A percentile compares a stretch with the other conserved stretches of the same genome.
Conservation (phyloP, 2,113 vertebrate species). For the Paedocypris sp. region DNA sequence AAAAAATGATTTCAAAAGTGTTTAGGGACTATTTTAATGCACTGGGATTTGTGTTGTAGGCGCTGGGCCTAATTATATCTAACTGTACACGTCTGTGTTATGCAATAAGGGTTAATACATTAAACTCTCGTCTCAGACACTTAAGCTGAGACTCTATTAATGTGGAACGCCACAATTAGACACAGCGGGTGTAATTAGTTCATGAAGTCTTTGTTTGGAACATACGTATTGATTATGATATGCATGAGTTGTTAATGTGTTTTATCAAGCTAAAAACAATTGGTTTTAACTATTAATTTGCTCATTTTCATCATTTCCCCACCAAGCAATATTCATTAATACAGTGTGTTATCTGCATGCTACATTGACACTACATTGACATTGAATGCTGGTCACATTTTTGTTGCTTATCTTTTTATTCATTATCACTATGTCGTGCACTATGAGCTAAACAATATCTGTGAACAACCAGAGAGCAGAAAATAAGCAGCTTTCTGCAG, state of each 20-base stretch:
- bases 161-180: neutral
- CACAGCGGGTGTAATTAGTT: neutral
- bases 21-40: neutral
- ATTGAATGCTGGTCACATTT: too few relatives aligned
- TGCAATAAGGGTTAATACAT: neutral
- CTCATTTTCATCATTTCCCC: too few relatives aligned
- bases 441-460: neutral
- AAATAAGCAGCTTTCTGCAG: slow-evolving; percentile 5
- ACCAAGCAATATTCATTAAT: too few relatives aligned
- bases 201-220: neutral
- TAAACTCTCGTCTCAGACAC: neutral
- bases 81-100: neutral
- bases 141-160: neutral
- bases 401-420: too few relatives aligned
- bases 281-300: too few relatives aligned
- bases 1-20: neutral
- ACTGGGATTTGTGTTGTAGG: neutral
- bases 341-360: too few relatives aligned
- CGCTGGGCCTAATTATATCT: neutral
- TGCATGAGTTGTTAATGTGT: too few relatives aligned
- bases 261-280: too few relatives aligned
- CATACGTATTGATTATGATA: neutral
- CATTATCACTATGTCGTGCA: too few relatives aligned
- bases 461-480: neutral
- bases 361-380: too few relatives aligned